Evolutionary conservation across 2,113 vertebrate species (phyloP).

Genomic region (Corydoras maculifer): DNA sequence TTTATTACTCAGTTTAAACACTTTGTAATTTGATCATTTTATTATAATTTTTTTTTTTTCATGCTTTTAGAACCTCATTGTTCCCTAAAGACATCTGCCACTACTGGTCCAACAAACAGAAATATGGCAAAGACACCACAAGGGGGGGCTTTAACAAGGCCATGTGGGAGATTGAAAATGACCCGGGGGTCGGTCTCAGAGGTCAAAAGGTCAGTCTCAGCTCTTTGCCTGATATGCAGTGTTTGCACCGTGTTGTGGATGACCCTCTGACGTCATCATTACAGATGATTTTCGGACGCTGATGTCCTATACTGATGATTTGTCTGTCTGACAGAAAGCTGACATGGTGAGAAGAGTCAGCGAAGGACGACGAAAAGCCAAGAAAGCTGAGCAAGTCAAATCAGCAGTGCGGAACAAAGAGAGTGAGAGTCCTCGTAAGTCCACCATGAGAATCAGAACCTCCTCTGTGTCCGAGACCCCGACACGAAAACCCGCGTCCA

Average conservation of each 20-base stretch:
- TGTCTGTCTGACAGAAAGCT: conserved; percentile 28
- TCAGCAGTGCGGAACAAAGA: not conserved
- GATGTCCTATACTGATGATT: no score
- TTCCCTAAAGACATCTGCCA: conserved; percentile 82
- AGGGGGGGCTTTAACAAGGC: conserved; percentile 87
- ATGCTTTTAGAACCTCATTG: conserved; percentile 70
- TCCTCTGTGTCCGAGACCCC: not conserved
- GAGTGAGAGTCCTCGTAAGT: not conserved
- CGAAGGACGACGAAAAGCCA: conserved; percentile 4
- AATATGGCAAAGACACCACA: conserved; percentile 82
- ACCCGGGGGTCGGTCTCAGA: conserved; percentile 83
- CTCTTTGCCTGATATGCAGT: not conserved
- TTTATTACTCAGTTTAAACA: not conserved
- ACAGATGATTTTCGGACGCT: no score
- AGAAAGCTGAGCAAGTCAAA: no score
- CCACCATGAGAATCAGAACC: not conserved
- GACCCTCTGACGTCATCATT: no score
- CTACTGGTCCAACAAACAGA: conserved; percentile 83
- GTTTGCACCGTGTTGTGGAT: no score
- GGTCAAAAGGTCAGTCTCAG: conserved; percentile 69
- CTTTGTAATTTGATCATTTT: not conserved
- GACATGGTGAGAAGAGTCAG: conserved; percentile 15
- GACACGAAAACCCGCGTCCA: not conserved
- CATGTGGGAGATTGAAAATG: conserved; percentile 95
- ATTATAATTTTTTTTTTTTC: conserved; percentile 21